Conservation (phyloP, 1,140 invertebrate genomes). For the Drosophila nebulosa region DNA sequence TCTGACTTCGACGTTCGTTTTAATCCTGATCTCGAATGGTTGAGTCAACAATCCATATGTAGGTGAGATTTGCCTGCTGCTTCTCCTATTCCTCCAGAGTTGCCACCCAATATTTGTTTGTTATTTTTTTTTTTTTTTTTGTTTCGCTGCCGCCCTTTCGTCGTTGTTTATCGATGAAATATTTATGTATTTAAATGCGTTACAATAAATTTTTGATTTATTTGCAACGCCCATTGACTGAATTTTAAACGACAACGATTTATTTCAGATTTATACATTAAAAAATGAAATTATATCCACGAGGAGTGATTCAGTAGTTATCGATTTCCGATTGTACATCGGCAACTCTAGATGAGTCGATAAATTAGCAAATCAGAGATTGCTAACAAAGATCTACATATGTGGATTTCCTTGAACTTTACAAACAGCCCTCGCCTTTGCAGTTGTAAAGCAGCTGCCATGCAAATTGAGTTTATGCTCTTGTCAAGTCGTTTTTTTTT, state of each 20-base stretch:
- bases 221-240: constrained; percentile 75
- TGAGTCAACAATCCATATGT: not conserved
- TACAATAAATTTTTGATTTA: constrained; percentile 78
- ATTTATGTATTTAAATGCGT: constrained; percentile 75
- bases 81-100: not conserved
- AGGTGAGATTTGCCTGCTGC: not conserved
- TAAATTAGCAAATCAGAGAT: constrained; percentile 8
- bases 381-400: not conserved
- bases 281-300: constrained; percentile 3
- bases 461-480: constrained; percentile 47
- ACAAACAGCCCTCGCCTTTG: not conserved
- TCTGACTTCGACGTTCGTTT: not conserved
- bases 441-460: constrained; percentile 47
- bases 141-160: not conserved
- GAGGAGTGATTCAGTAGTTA: not conserved
- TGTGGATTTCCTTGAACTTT: not conserved
- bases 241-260: constrained; percentile 74
- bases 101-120: not conserved
- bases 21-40: not conserved
- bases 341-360: not conserved
- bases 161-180: constrained; percentile 51
- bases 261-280: constrained; percentile 66
- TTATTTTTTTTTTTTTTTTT: not conserved
- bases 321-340: no score
- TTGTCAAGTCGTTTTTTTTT: not conserved